phyloP scores from a whole-genome alignment of 1,140 invertebrate genomes.

The Pectinophora gossypiella region DNA sequence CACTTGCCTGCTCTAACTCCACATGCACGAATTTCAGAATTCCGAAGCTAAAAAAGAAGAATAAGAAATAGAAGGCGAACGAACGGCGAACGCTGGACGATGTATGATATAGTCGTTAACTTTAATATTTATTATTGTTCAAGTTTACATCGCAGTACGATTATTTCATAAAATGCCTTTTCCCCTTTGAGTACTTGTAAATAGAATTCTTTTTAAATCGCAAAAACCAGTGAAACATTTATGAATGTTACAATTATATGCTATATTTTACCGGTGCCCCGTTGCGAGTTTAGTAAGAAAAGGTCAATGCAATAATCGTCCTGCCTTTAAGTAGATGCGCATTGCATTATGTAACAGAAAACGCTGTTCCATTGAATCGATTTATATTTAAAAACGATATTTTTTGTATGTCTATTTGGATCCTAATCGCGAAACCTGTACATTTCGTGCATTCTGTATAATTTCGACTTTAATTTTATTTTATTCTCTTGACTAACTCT shows the following conservation, averaged over 20 bases:
- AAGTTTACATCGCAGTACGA: constrained; percentile 19
- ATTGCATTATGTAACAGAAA: neutral
- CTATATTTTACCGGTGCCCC: no score
- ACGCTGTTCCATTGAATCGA: neutral
- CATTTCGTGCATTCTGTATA: no score
- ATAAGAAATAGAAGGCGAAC: constrained; percentile 48
- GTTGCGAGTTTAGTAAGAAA: no score
- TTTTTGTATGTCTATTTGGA: neutral
- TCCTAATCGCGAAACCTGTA: no score
- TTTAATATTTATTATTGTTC: constrained; percentile 56
- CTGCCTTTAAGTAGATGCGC: neutral
- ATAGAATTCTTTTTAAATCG: no score
- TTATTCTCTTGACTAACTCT: no score
- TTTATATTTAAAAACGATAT: no score
- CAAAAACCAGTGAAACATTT: no score
- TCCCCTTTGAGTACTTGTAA: no score
- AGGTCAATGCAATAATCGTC: constrained; percentile 20
- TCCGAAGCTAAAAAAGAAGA: constrained; percentile 65
- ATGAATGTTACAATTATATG: no score
- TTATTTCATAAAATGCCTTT: constrained; percentile 34
- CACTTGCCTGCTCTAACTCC: constrained; percentile 51
- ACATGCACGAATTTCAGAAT: constrained; percentile 65
- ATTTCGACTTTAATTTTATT: no score
- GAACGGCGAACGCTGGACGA: constrained; percentile 43
- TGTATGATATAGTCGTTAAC: constrained; percentile 61